Evolutionary conservation across 1,140 invertebrate species (phyloP).

Genomic region (Bradysia coprophila): DNA sequence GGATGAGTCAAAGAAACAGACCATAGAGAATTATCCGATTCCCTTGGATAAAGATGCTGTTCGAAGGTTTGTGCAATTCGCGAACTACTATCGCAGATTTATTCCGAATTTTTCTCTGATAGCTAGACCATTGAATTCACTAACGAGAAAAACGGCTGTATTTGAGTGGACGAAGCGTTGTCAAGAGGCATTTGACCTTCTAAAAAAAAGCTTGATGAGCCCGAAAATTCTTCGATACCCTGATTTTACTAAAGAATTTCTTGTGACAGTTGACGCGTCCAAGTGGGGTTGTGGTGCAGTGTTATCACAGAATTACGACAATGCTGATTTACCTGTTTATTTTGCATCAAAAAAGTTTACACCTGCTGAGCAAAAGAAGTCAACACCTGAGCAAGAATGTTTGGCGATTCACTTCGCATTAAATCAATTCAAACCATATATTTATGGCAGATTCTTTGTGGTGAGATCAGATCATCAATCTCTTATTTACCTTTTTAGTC

Average conservation of each 20-base stretch:
- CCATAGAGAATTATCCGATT: constrained; percentile 7
- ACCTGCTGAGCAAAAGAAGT: constrained; percentile 7
- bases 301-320: constrained; percentile 4
- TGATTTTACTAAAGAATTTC: constrained; percentile 7
- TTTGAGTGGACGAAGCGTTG: constrained; percentile 4
- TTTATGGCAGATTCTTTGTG: constrained; percentile 7
- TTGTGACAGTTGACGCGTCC: constrained; percentile 8
- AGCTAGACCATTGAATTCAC: constrained; percentile 11
- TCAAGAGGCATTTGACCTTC: constrained; percentile 4
- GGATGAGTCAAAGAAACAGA: constrained; percentile 6
- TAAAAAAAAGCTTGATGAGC: constrained; percentile 3
- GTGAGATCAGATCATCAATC: constrained; percentile 7
- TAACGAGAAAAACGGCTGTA: constrained; percentile 1
- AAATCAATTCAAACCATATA: constrained; percentile 22
- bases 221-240: constrained; percentile 8
- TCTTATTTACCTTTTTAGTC: constrained; percentile 6
- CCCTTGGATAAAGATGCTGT: constrained; percentile 4
- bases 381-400: constrained; percentile 11
- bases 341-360: constrained; percentile 9
- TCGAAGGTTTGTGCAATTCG: constrained; percentile 11
- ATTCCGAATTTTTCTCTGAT: constrained; percentile 14
- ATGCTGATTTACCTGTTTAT: constrained; percentile 5
- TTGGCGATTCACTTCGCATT: constrained; percentile 21
- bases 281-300: constrained; percentile 8
- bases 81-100: constrained; percentile 20